phyloP scores from a whole-genome alignment of 2,888 invertebrate genomes.

The Eugnorisma glareosa region DNA sequence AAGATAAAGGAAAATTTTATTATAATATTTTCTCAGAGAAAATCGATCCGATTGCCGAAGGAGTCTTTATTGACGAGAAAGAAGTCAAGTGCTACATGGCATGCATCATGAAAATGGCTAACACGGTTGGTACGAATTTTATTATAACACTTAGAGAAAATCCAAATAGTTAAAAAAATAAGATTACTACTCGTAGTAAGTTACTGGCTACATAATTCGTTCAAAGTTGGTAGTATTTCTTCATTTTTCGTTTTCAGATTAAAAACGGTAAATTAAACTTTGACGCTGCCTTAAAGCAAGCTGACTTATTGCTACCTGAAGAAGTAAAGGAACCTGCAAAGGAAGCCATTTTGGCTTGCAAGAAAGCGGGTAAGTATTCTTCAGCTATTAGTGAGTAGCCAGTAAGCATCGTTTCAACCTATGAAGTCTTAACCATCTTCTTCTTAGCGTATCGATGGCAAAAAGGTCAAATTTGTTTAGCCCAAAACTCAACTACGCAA shows the following conservation, averaged over 20 bases:
- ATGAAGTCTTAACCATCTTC: not conserved
- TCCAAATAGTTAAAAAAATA: not conserved
- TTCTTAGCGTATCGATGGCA: too few relatives aligned
- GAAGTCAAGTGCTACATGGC: conserved; percentile 88
- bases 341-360: conserved; percentile 86
- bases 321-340: conserved; percentile 85
- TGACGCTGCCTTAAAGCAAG: conserved; percentile 87
- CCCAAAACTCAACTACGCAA: too few relatives aligned
- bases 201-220: too few relatives aligned
- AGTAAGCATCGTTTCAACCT: not conserved
- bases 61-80: conserved; percentile 85
- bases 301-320: conserved; percentile 85
- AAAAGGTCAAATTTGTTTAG: too few relatives aligned
- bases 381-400: not conserved
- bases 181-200: too few relatives aligned
- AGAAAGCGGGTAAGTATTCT: conserved; percentile 83
- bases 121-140: conserved; percentile 76
- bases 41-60: conserved; percentile 82
- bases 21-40: conserved; percentile 76
- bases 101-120: conserved; percentile 89
- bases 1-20: not conserved
- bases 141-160: not conserved
- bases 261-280: conserved; percentile 89
- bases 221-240: not conserved
- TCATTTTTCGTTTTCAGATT: conserved; percentile 72